These are phyloP conservation scores for Epirrhoe alternata DNA, from an alignment of 2,888 invertebrate species.

Conservation along the genomic window DNA sequence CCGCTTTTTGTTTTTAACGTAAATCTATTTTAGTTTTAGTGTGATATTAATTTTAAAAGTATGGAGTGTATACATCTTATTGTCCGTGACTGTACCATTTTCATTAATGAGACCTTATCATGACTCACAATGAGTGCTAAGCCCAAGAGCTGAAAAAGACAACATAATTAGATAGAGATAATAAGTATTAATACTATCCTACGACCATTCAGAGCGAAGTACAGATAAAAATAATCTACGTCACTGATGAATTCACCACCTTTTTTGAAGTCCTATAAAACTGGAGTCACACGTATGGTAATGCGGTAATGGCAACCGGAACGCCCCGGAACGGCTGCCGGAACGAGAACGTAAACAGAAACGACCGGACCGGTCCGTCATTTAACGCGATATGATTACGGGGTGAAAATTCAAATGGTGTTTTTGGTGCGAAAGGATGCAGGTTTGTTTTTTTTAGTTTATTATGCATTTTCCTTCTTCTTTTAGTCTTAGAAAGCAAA, in stretches of 20 bases:
- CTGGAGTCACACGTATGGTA: conserved; percentile 27
- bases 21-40: too few relatives aligned
- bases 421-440: conserved; percentile 14
- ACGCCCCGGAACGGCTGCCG: conserved; percentile 43
- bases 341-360: conserved; percentile 56
- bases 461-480: neutral
- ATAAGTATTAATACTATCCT: too few relatives aligned
- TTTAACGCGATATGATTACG: conserved; percentile 50
- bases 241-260: neutral
- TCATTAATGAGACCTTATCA: too few relatives aligned
- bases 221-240: neutral
- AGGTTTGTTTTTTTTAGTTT: neutral
- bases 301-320: conserved; percentile 58
- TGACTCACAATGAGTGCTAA: too few relatives aligned
- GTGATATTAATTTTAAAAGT: too few relatives aligned
- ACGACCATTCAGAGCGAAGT: neutral
- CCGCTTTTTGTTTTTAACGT: too few relatives aligned
- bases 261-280: conserved; percentile 15
- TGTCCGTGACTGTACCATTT: too few relatives aligned
- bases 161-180: too few relatives aligned
- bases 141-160: too few relatives aligned
- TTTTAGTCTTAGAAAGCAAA: too few relatives aligned
- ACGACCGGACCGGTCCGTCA: conserved; percentile 51
- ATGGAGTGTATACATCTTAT: too few relatives aligned
- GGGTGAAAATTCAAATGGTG: conserved; percentile 37